Conservation (phyloP, 1,140 invertebrate species). For the Aphidius gifuensis region DNA sequence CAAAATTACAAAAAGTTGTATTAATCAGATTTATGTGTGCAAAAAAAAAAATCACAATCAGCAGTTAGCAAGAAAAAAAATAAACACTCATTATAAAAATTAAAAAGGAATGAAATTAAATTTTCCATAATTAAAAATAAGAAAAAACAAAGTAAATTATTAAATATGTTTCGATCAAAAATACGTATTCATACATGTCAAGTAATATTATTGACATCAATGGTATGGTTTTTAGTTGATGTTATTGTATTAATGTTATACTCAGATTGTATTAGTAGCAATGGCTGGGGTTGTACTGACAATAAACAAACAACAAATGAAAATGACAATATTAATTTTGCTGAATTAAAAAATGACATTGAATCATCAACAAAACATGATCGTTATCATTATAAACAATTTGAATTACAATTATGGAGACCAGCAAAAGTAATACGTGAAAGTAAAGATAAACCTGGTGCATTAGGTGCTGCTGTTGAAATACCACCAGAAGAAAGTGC, state of each 20-base stretch:
- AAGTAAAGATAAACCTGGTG: constrained; percentile 72
- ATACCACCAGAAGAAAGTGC: constrained; percentile 81
- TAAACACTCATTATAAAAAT: too few species aligned
- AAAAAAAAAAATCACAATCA: too few species aligned
- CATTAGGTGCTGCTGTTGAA: constrained; percentile 83
- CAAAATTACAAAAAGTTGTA: too few species aligned
- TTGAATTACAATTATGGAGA: constrained; percentile 68
- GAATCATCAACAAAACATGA: constrained; percentile 23
- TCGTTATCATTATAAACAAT: constrained; percentile 38
- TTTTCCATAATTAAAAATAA: neutral
- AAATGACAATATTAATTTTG: constrained; percentile 20
- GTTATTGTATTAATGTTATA: constrained; percentile 89
- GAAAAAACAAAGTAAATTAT: neutral
- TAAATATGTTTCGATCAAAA: constrained; percentile 78
- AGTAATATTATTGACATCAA: constrained; percentile 88
- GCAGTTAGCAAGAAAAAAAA: too few species aligned
- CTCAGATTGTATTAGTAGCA: constrained; percentile 79
- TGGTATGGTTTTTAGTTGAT: constrained; percentile 94
- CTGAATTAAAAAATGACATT: constrained; percentile 22
- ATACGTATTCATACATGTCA: constrained; percentile 91
- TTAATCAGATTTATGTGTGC: too few species aligned
- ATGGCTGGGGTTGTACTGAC: constrained; percentile 63
- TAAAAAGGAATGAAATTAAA: too few species aligned
- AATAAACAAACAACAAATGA: constrained; percentile 29
- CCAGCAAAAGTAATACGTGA: constrained; percentile 68